Percentiles rank a stretch among this genome's conserved stretches.
Evolutionary conservation across 1,140 invertebrate genomes (phyloP).

Genomic region (Xylocopa sonorina): DNA sequence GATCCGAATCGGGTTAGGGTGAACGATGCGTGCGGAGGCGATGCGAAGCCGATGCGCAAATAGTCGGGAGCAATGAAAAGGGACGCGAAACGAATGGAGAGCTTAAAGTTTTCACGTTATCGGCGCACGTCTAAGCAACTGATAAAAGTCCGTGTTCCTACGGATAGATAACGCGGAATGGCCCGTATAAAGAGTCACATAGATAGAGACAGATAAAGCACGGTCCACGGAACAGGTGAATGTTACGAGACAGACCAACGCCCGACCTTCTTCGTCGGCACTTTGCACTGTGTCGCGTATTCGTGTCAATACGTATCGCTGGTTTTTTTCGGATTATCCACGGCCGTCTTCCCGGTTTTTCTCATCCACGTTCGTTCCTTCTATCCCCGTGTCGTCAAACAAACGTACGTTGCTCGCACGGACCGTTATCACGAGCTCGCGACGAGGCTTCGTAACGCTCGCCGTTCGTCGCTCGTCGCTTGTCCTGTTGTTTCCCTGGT

Average conservation of each 20-base stretch:
- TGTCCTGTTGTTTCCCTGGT: background rate
- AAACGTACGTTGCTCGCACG: background rate
- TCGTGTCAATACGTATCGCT: slow-evolving; percentile 4
- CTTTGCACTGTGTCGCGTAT: slow-evolving; percentile 21
- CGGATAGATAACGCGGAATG: slow-evolving; percentile 78
- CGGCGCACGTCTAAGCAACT: slow-evolving; percentile 79
- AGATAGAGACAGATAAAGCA: slow-evolving; percentile 79
- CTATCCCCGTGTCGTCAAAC: too few relatives aligned
- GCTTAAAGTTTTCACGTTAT: slow-evolving; percentile 75
- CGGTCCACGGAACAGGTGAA: slow-evolving; percentile 78
- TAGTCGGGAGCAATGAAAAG: slow-evolving; percentile 33
- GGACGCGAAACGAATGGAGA: slow-evolving; percentile 51
- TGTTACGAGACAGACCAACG: slow-evolving; percentile 75
- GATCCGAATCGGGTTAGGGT: background rate
- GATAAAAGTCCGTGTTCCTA: slow-evolving; percentile 79
- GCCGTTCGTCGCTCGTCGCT: background rate
- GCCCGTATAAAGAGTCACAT: slow-evolving; percentile 78
- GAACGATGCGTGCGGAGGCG: background rate
- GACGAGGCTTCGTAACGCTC: background rate
- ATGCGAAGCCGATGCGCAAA: slow-evolving; percentile 18
- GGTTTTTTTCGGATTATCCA: background rate
- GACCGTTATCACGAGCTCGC: slow-evolving; percentile 9
- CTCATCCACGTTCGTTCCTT: background rate
- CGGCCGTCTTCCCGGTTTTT: background rate
- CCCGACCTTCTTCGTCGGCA: slow-evolving; percentile 69